phyloP scores from a whole-genome alignment of 2,113 vertebrate species.

The Collichthys lucidus region DNA sequence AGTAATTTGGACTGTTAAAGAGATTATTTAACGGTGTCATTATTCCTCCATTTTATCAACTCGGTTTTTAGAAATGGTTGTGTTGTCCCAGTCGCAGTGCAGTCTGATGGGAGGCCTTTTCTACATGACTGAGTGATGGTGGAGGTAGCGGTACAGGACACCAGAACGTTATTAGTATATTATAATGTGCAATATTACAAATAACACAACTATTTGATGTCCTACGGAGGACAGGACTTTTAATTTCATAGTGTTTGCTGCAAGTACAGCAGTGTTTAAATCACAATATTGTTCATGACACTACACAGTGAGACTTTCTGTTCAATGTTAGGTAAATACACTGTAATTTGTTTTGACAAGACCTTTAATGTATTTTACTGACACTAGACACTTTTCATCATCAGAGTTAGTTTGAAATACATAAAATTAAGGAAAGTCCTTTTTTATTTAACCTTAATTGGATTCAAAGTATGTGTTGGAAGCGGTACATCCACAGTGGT shows the following conservation, averaged over 20 bases:
- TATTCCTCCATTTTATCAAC: conserved; percentile 28
- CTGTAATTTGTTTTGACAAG: conserved; percentile 70
- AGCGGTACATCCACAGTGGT: conserved; percentile 46
- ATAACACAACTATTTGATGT: conserved; percentile 46
- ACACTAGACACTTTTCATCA: conserved; percentile 73
- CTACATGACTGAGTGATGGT: conserved; percentile 16
- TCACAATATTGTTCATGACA: conserved; percentile 40
- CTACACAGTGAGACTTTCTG: conserved; percentile 43
- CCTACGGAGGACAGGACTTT: conserved; percentile 40
- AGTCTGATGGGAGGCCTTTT: conserved; percentile 56
- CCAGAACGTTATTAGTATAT: conserved; percentile 40
- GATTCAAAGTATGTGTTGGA: conserved; percentile 49
- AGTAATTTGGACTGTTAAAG: conserved; percentile 33
- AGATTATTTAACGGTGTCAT: conserved; percentile 33
- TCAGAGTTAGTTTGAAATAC: conserved; percentile 57
- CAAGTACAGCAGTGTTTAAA: conserved; percentile 40
- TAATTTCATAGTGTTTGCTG: conserved; percentile 46
- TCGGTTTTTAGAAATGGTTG: conserved; percentile 8
- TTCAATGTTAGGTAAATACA: conserved; percentile 70
- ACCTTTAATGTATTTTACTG: conserved; percentile 70
- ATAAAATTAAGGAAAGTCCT: conserved; percentile 41
- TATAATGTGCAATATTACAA: conserved; percentile 80
- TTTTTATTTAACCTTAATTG: conserved; percentile 62
- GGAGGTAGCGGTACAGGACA: conserved; percentile 45
- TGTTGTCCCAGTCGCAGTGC: conserved; percentile 34